These are phyloP conservation scores for Sorex fumeus DNA, from an alignment of 2,113 vertebrate species.

Conservation along the genomic window DNA sequence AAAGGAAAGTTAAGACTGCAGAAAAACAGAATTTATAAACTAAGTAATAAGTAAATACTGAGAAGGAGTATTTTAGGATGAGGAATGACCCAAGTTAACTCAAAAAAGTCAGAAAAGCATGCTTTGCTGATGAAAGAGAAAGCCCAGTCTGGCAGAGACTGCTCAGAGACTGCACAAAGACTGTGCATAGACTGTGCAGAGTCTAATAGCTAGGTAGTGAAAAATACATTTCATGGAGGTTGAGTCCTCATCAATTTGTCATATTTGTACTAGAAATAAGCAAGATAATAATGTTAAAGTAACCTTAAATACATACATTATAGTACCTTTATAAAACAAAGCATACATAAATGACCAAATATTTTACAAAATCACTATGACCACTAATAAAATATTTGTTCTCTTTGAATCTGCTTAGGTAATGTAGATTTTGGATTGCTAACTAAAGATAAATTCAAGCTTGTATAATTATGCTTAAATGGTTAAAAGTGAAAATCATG, in stretches of 20 bases:
- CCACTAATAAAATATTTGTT: not conserved
- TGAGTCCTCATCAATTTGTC: not conserved
- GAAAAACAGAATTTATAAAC: slow-evolving; percentile 44
- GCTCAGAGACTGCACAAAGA: not conserved
- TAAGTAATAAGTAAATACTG: too few species aligned
- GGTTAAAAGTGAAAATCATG: not conserved
- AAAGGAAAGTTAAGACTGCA: not conserved
- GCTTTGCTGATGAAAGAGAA: not conserved
- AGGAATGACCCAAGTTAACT: not conserved
- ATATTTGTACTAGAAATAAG: not conserved
- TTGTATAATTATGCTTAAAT: not conserved
- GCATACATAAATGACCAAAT: not conserved
- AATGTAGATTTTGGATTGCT: not conserved
- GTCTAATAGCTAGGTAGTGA: not conserved
- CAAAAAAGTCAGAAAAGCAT: not conserved
- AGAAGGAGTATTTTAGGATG: not conserved
- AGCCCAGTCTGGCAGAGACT: not conserved
- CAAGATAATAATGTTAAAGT: not conserved
- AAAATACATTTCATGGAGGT: not conserved
- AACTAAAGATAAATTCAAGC: slow-evolving; percentile 28
- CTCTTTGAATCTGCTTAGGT: not conserved
- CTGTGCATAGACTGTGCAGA: not conserved
- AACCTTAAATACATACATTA: not conserved
- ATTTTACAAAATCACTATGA: not conserved
- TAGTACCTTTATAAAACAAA: not conserved